A percentile compares a stretch with the other conserved stretches of the same genome.
Evolutionary conservation across 1,140 invertebrate genomes (phyloP).

Genomic region (Drosophila neocordata): DNA sequence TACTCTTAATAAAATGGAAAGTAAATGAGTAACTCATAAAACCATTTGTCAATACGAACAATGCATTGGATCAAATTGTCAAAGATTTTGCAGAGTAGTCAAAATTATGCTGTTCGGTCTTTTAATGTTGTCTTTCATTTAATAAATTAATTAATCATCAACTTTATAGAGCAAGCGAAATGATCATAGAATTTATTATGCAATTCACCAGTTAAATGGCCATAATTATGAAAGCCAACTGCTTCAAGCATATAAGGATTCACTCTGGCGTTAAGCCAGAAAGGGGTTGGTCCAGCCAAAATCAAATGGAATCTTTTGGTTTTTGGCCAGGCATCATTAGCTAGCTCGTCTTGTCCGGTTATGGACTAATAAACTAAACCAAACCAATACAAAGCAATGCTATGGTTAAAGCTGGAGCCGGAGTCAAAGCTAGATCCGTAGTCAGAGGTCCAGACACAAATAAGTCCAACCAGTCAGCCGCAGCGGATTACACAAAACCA

Average conservation of each 20-base stretch:
- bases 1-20: neutral
- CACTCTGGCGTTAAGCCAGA: conserved; percentile 58
- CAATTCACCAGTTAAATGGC: neutral
- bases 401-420: neutral
- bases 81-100: neutral
- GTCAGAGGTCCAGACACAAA: conserved; percentile 41
- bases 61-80: neutral
- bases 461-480: conserved; percentile 54
- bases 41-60: neutral
- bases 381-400: conserved; percentile 17
- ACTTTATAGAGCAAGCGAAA: neutral
- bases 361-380: conserved; percentile 71
- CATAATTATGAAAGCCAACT: conserved; percentile 41
- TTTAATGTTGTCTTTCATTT: neutral
- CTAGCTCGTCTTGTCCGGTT: conserved; percentile 20
- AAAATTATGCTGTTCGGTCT: neutral
- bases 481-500: conserved; percentile 71
- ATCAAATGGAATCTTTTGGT: conserved; percentile 49
- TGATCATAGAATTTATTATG: neutral
- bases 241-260: conserved; percentile 15
- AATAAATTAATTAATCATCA: neutral
- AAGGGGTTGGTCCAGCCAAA: conserved; percentile 39
- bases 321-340: conserved; percentile 72
- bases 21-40: neutral
- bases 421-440: neutral